phyloP scores from a whole-genome alignment of 2,888 invertebrate species.

The Chalcosyrphus nemorum region DNA sequence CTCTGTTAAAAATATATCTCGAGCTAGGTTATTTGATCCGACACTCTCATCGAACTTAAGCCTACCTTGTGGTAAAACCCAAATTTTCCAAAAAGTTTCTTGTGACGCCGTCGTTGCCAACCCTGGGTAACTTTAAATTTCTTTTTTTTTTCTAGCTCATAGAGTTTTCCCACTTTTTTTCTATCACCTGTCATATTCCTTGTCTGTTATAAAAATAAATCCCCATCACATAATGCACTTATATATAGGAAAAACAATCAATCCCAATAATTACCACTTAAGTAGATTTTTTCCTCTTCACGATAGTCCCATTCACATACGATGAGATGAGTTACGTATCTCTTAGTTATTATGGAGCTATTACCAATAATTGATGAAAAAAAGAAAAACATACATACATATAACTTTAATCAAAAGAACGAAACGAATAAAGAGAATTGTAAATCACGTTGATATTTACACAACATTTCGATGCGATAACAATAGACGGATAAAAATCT shows the following conservation, averaged over 20 bases:
- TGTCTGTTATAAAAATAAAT: not conserved
- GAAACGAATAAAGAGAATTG: not conserved
- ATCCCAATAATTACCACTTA: not conserved
- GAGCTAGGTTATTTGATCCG: no score
- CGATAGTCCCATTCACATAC: conserved; percentile 3
- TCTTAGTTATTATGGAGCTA: conserved; percentile 6
- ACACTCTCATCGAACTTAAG: no score
- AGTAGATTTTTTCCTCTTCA: conserved; percentile 7
- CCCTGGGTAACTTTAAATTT: no score
- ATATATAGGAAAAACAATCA: not conserved
- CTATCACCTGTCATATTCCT: not conserved
- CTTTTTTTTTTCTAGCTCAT: no score
- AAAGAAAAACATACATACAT: no score
- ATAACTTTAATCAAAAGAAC: conserved; percentile 2
- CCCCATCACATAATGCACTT: not conserved
- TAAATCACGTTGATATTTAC: not conserved
- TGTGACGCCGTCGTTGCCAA: no score
- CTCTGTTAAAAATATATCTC: no score
- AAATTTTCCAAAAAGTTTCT: no score
- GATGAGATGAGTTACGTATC: conserved; percentile 22
- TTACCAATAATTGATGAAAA: conserved; percentile 28
- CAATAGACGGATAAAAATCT: not conserved
- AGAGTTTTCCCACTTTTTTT: no score
- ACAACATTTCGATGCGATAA: not conserved
- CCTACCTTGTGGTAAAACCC: no score